Evolutionary conservation across 2,888 invertebrate genomes (phyloP).

Genomic region (Leucophenga maculata): DNA sequence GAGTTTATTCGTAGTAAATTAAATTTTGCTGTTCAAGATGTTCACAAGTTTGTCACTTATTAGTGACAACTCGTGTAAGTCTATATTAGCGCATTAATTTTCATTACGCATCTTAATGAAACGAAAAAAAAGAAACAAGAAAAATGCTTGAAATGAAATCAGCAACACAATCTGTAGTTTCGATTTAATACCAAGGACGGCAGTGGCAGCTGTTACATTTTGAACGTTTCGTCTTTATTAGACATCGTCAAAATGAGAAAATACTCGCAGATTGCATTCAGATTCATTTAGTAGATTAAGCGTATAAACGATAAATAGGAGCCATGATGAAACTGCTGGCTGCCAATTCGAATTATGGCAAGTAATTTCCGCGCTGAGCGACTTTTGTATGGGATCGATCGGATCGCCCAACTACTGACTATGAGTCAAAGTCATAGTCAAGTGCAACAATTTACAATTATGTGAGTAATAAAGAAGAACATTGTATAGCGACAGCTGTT

Average conservation of each 20-base stretch:
- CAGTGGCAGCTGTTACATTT: constrained; percentile 23
- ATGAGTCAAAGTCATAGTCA: not conserved
- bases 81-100: constrained; percentile 36
- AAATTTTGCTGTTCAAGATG: constrained; percentile 2
- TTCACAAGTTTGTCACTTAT: constrained; percentile 28
- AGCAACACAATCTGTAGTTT: constrained; percentile 20
- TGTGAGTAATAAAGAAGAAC: not conserved
- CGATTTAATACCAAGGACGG: not conserved
- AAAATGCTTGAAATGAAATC: not conserved
- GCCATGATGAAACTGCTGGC: not conserved
- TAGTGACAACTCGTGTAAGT: constrained; percentile 13
- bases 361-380: constrained; percentile 62
- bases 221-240: constrained; percentile 21
- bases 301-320: constrained; percentile 61
- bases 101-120: constrained; percentile 4
- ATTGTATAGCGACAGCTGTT: not conserved
- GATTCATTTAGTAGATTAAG: constrained; percentile 52
- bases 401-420: not conserved
- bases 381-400: constrained; percentile 48
- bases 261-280: constrained; percentile 54
- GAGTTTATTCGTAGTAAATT: too few species aligned
- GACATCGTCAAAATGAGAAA: constrained; percentile 44
- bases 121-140: not conserved
- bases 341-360: constrained; percentile 24
- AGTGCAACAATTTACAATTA: constrained; percentile 26